phyloP scores from a whole-genome alignment of 2,888 invertebrate genomes.

The Hirtodrosophila cameraria region DNA sequence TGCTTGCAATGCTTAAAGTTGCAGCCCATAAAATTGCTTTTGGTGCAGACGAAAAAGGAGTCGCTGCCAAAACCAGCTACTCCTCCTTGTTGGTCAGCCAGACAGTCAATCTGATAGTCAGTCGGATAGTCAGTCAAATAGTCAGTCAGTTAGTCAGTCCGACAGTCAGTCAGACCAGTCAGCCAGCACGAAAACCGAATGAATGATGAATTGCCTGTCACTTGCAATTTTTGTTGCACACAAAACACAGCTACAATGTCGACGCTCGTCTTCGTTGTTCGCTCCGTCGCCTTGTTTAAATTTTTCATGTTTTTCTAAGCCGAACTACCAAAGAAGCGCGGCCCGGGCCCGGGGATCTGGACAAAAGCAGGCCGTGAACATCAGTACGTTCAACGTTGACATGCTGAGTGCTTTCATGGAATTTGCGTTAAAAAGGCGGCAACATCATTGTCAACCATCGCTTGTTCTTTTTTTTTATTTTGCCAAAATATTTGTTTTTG shows the following conservation, averaged over 20 bases:
- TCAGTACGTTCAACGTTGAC: constrained; percentile 52
- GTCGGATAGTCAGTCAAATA: constrained; percentile 28
- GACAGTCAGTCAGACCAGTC: constrained; percentile 42
- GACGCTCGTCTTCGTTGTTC: constrained; percentile 42
- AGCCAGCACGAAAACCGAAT: constrained; percentile 70
- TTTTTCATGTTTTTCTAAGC: constrained; percentile 74
- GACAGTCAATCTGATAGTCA: constrained; percentile 9
- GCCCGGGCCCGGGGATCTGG: constrained; percentile 1
- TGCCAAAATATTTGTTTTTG: constrained; percentile 28
- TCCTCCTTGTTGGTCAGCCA: constrained; percentile 43
- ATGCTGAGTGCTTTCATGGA: constrained; percentile 72
- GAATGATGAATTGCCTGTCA: constrained; percentile 81
- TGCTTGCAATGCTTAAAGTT: constrained; percentile 63
- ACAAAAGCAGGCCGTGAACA: constrained; percentile 12
- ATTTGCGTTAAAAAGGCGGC: constrained; percentile 61
- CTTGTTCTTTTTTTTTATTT: constrained; percentile 5
- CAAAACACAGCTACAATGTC: constrained; percentile 62
- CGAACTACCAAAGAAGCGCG: constrained; percentile 7
- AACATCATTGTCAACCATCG: constrained; percentile 35
- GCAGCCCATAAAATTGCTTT: constrained; percentile 71
- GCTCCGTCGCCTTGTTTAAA: constrained; percentile 63
- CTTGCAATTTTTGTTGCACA: constrained; percentile 79
- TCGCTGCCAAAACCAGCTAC: constrained; percentile 23
- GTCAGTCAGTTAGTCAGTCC: constrained; percentile 11
- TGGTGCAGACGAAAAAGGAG: constrained; percentile 66